Evolutionary conservation across 2,888 invertebrate species (phyloP).

Genomic region (Anarsia innoxiella): DNA sequence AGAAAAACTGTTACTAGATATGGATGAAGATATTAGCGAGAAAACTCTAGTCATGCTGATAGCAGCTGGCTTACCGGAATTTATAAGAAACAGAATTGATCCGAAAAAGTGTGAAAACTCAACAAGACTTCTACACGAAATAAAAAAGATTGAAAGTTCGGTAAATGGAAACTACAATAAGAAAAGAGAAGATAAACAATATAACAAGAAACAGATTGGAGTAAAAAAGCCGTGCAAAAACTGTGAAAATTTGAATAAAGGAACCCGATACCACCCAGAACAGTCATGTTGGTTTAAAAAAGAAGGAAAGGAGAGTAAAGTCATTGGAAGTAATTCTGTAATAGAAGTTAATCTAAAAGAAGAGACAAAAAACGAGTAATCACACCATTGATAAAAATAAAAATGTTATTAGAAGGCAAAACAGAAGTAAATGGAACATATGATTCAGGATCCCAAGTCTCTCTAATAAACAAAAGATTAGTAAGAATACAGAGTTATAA

Average conservation of each 20-base stretch:
- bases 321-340: constrained; percentile 13
- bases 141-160: constrained; percentile 5
- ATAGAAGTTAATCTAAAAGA: constrained; percentile 13
- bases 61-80: constrained; percentile 12
- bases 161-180: constrained; percentile 1
- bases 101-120: constrained; percentile 1
- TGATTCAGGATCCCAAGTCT: constrained; percentile 27
- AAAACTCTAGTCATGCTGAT: constrained; percentile 10
- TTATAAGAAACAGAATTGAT: constrained; percentile 8
- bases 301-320: constrained; percentile 1
- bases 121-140: constrained; percentile 5
- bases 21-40: constrained; percentile 8
- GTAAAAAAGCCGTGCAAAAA: constrained; percentile 1
- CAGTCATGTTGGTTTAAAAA: constrained; percentile 12
- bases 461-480: constrained; percentile 26
- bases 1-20: constrained; percentile 20
- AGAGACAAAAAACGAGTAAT: constrained; percentile 16
- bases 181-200: background rate
- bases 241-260: constrained; percentile 15
- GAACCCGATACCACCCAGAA: constrained; percentile 11
- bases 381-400: constrained; percentile 22
- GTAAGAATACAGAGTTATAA: constrained; percentile 14
- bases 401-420: constrained; percentile 19
- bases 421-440: constrained; percentile 21
- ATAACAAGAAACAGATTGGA: background rate